Base-by-base conservation (phyloP, 2,888 invertebrate genomes). In the Cephus sareptanus region DNA sequence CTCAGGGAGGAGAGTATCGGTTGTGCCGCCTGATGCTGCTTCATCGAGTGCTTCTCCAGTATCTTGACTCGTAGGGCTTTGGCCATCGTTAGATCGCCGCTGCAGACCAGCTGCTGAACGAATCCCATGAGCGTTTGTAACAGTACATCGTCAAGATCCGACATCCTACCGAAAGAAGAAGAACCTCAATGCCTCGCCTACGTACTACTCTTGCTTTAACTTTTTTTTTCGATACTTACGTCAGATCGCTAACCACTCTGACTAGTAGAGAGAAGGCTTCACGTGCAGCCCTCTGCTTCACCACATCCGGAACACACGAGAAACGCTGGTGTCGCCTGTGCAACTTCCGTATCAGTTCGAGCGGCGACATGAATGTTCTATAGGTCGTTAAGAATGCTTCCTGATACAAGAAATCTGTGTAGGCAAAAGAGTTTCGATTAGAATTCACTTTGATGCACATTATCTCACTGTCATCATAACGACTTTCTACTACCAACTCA, bases 341-440 rank as follows among this genome's bases (percentile, higher is more conserved):
- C 78, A 99, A 93, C 89, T 98, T 97, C 88, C 95, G 95, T 84
- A 98, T 95, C 84, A 99, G 93, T 84, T 96, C 97, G 88, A 95
- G 92, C 34, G 99, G 98, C 80, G 96, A 94, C 90, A 99, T 96
- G 93, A 99, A 98, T 81, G 98, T 99, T 85, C 99, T 94, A 93
- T 99, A 99, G 80, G 99, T 99, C 77, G 98, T 98, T 86, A 99
- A 94, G 93, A 99, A 99, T 83, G 99, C 99, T 93, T 99, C 99
- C 93, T 98, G 98, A 93, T 97, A 98, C 92, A 97, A 94, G 92
- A 98, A 96, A 92, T 97, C 97, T 97, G 93, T 34, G 91, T 15
- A 40, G 40, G 15, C 1, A 90, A 79, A 73, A 78, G 76, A 78
- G n/a, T 34, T 15, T 13, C 56, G 76, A 76, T 77, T 73, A 30